Conservation (phyloP, 2,888 invertebrate species). For the Macaria notata region DNA sequence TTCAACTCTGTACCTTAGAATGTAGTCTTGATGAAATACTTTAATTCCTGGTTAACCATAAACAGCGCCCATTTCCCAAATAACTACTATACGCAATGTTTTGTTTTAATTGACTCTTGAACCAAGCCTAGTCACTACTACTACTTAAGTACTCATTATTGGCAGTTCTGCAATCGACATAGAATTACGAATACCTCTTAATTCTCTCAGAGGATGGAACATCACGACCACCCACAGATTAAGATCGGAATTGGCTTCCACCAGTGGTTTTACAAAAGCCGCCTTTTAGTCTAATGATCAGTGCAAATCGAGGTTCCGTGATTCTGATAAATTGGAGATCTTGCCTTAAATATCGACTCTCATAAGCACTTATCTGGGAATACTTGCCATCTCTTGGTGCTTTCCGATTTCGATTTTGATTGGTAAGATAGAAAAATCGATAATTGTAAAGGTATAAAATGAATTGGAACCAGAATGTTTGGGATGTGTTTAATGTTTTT, state of each 20-base stretch:
- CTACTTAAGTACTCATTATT: too few relatives aligned
- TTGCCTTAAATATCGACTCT: constrained; percentile 30
- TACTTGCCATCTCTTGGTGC: constrained; percentile 4
- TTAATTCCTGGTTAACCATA: too few relatives aligned
- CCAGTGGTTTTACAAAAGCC: constrained; percentile 25
- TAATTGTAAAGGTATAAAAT: too few relatives aligned
- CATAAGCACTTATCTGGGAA: constrained; percentile 28
- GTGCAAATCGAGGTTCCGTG: constrained; percentile 32
- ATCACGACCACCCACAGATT: constrained; percentile 19
- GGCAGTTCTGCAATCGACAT: neutral
- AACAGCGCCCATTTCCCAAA: too few relatives aligned
- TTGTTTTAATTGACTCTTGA: too few relatives aligned
- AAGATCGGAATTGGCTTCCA: constrained; percentile 30
- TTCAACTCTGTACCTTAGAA: too few relatives aligned
- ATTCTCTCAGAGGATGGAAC: constrained; percentile 8
- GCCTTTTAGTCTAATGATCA: constrained; percentile 33
- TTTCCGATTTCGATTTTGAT: constrained; percentile 7
- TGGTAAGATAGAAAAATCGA: neutral
- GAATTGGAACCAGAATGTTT: too few relatives aligned
- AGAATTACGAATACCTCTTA: constrained; percentile 4
- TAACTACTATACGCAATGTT: too few relatives aligned
- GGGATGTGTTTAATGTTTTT: too few relatives aligned
- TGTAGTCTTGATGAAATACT: too few relatives aligned
- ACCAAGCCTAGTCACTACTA: too few relatives aligned
- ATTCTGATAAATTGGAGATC: constrained; percentile 32